Conservation (phyloP, 2,113 vertebrate species). For the Campylomormyrus numenius region DNA sequence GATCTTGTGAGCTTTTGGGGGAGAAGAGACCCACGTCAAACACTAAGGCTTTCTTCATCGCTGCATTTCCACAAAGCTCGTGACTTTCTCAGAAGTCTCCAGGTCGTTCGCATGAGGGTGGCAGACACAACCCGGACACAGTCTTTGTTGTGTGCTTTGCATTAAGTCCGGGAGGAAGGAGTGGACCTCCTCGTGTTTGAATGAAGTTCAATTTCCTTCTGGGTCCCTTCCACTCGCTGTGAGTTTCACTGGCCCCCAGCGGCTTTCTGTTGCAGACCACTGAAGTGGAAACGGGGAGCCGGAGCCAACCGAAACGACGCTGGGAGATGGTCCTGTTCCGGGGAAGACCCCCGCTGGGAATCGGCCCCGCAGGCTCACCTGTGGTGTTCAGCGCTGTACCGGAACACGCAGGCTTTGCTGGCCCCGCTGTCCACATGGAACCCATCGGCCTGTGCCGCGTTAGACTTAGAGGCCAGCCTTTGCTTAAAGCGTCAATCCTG, state of each 20-base stretch:
- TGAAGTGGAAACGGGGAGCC: neutral
- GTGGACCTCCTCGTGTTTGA: constrained; percentile 9
- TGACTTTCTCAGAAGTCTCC: neutral
- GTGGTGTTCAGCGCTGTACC: neutral
- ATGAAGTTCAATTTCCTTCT: constrained; percentile 31
- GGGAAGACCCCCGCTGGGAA: neutral
- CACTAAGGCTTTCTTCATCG: constrained; percentile 5
- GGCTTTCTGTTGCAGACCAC: neutral
- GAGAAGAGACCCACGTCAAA: neutral
- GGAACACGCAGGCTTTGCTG: neutral
- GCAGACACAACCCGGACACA: neutral
- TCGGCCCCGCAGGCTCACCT: neutral
- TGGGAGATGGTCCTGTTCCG: neutral
- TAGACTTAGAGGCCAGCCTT: neutral
- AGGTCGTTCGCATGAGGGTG: neutral
- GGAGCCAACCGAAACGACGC: neutral
- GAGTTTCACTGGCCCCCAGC: constrained; percentile 21
- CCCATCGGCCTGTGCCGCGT: neutral
- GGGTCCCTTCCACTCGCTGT: constrained; percentile 27
- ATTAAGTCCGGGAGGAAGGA: constrained; percentile 7
- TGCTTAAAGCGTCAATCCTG: neutral
- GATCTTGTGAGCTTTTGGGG: neutral
- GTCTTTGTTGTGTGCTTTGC: constrained; percentile 17
- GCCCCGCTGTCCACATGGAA: neutral
- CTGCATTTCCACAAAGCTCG: neutral